Evolutionary conservation across 1,140 invertebrate species (phyloP), one percentile per base, ranked within the genome.

Genomic region (Drosophila malerkotliana): DNA sequence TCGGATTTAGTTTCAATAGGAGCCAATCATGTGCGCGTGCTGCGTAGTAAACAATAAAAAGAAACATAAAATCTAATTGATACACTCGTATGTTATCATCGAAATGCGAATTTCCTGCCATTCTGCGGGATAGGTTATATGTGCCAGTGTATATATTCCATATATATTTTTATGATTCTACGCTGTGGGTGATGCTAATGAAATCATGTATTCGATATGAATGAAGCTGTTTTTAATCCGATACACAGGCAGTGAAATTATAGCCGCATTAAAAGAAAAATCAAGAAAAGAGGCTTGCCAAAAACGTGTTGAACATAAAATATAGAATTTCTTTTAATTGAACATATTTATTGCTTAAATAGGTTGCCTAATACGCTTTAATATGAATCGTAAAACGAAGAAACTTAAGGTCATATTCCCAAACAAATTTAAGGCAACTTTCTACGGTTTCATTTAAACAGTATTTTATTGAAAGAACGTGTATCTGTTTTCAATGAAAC

Each of bases 61-160:
- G 12, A 21, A 24, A 64, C 60, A 67, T 67, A 64, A 67, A 67
- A 67, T 67, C 64, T 67, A 67, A 67, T 67, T 67, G 63, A 64
- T 64, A 53, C 12, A 21, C 55, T 57, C 28, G 41, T 51, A 34
- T 64, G 60, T 53, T 53, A 2, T 44, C 28, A 12, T 45, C 49
- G 49, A 34, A 64, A 64, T 44, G 10, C 30, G 26, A 32, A 41
- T n/a, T 2, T 18, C 26, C 14, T 45, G 34, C 32, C 32, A 24
- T 41, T 44, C 41, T 14, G 14, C 21, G 21, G 2, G 21, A 3
- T 21, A 21, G 21, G 21, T 21, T 21, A 21, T 21, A 21, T 21
- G 21, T 3, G 21, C 21, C 21, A 14, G 41, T 15, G 9, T 6
- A 47, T 47, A 24, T 12, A 37, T 44, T 44, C 41, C 41, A 18